These are phyloP conservation scores for Acrossocheilus fasciatus DNA, from an alignment of 2,797 vertebrate genomes.

Conservation along the genomic window DNA sequence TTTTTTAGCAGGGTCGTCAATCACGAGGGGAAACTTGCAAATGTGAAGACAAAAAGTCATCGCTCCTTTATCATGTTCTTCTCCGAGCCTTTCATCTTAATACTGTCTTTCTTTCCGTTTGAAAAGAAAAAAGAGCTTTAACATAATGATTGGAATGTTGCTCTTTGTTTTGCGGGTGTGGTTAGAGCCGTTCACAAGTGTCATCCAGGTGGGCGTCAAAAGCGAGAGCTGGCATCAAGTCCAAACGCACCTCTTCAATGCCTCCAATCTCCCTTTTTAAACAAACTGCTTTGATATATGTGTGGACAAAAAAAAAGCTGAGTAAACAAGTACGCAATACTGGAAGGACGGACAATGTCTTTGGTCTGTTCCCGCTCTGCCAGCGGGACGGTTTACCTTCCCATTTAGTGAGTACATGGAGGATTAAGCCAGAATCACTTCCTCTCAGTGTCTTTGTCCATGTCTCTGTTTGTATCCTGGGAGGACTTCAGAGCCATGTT, in stretches of 20 bases:
- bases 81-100: conserved; percentile 29
- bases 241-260: conserved; percentile 68
- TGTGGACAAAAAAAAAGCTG: conserved; percentile 65
- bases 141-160: conserved; percentile 58
- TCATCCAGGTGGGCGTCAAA: conserved; percentile 79
- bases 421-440: conserved; percentile 69
- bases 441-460: conserved; percentile 66
- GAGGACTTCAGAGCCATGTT: conserved; percentile 65
- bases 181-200: conserved; percentile 53
- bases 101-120: conserved; percentile 1
- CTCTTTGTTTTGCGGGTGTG: conserved; percentile 51
- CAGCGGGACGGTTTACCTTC: conserved; percentile 65
- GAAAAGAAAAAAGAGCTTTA: conserved; percentile 27
- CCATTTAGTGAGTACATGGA: conserved; percentile 66
- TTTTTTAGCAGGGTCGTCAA: not conserved
- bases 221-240: conserved; percentile 72
- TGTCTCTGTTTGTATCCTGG: conserved; percentile 65
- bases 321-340: conserved; percentile 67
- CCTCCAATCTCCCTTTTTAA: conserved; percentile 74
- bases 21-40: not conserved
- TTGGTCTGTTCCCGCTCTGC: conserved; percentile 69
- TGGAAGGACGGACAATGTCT: conserved; percentile 63
- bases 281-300: conserved; percentile 77
- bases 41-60: conserved; percentile 32
- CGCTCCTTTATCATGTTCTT: conserved; percentile 6